Evolutionary conservation across 2,797 vertebrate genomes (phyloP).

Genomic region (Mormyrops boulengeri): DNA sequence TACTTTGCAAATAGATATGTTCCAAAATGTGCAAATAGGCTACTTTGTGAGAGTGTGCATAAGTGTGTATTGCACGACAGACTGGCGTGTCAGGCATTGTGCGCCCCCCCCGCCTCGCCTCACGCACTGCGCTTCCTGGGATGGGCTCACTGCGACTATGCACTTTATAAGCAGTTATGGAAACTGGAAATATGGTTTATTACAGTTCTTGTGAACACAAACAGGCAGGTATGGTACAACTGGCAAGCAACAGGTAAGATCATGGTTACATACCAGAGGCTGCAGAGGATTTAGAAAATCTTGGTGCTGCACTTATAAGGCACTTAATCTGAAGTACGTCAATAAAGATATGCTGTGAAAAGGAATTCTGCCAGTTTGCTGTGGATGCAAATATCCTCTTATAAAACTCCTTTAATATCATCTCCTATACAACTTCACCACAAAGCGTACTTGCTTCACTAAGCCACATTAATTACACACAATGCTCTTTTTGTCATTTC

Average conservation of each 20-base stretch:
- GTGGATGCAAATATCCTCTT: background rate
- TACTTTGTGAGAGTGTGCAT: background rate
- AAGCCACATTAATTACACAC: constrained; percentile 10
- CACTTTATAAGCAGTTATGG: background rate
- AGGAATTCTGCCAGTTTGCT: background rate
- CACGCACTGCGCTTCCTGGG: background rate
- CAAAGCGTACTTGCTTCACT: background rate
- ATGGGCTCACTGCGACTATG: background rate
- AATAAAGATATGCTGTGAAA: background rate
- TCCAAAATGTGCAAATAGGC: background rate
- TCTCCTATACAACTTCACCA: background rate
- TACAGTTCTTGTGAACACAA: background rate
- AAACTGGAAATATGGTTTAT: background rate
- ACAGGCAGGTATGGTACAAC: background rate
- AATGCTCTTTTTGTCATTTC: constrained; percentile 1
- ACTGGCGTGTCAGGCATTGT: background rate
- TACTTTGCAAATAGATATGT: background rate
- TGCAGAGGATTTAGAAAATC: background rate
- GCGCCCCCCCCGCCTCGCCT: background rate
- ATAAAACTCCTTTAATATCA: background rate
- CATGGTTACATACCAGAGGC: background rate
- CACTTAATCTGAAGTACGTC: background rate
- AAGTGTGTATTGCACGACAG: background rate
- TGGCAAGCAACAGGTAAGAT: background rate
- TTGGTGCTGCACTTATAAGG: background rate